A percentile compares a stretch with the other conserved stretches of the same genome.
phyloP scores from a whole-genome alignment of 2,797 vertebrate species.

The Heliangelus exortis region DNA sequence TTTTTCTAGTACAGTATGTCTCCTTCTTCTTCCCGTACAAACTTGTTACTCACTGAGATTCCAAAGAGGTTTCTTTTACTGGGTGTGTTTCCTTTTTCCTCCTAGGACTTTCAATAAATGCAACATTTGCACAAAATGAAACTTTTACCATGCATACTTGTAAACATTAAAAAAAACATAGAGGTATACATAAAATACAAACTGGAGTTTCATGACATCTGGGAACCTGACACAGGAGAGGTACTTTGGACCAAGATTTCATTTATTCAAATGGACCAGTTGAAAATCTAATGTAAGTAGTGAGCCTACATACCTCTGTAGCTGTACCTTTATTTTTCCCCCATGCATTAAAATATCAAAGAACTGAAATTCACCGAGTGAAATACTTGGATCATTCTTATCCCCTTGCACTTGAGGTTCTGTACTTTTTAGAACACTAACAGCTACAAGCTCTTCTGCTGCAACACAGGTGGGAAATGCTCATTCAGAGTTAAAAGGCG shows the following conservation, averaged over 20 bases:
- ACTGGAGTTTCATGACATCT: not conserved
- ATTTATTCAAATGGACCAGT: not conserved
- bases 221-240: not conserved
- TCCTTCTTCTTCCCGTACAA: not conserved
- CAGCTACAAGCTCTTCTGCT: not conserved
- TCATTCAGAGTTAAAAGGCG: not conserved
- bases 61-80: not conserved
- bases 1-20: not conserved
- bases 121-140: not conserved
- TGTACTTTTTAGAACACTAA: conserved; percentile 16
- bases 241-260: not conserved
- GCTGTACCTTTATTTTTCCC: not conserved
- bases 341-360: not conserved
- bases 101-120: not conserved
- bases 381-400: not conserved
- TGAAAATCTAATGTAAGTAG: not conserved
- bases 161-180: not conserved
- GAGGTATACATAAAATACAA: not conserved
- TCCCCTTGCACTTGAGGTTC: not conserved
- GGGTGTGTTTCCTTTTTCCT: not conserved
- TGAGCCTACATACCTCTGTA: not conserved
- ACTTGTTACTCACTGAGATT: not conserved
- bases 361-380: not conserved
- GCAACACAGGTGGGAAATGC: not conserved
- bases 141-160: not conserved